Evolutionary conservation across 1,140 invertebrate species (phyloP).

Genomic region (Lasioglossum albipes): DNA sequence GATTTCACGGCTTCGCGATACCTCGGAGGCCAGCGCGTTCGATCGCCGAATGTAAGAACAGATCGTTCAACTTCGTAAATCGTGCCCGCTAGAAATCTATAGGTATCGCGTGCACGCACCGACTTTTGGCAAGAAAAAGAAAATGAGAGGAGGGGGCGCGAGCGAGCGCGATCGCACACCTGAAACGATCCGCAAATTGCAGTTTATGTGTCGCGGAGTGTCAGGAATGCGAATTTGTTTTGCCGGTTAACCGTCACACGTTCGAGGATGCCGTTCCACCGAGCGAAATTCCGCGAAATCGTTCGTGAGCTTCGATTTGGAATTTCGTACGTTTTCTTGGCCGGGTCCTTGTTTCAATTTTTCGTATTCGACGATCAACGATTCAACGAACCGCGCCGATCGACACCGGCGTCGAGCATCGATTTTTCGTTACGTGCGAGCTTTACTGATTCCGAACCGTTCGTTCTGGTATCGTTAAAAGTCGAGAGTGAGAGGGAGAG

Average conservation of each 20-base stretch:
- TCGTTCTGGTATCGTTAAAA: conserved; percentile 14
- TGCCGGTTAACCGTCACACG: conserved; percentile 30
- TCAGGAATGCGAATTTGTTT: conserved; percentile 53
- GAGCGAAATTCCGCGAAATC: conserved; percentile 35
- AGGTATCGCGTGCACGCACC: conserved; percentile 17
- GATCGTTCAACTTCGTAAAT: conserved; percentile 53
- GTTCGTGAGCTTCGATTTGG: conserved; percentile 26
- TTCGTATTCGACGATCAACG: no score
- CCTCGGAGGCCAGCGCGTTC: not conserved
- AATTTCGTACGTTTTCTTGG: not conserved
- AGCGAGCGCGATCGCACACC: not conserved
- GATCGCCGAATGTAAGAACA: conserved; percentile 24
- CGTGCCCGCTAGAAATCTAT: conserved; percentile 33
- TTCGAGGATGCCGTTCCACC: conserved; percentile 12
- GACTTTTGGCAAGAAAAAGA: conserved; percentile 23
- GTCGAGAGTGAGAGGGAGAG: conserved; percentile 22
- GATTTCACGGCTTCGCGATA: not conserved
- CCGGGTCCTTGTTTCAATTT: not conserved
- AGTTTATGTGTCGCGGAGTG: conserved; percentile 58
- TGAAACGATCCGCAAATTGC: conserved; percentile 56
- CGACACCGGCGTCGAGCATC: no score
- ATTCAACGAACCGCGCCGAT: not conserved
- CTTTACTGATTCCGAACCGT: not conserved
- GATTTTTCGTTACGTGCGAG: not conserved
- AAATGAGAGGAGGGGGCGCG: conserved; percentile 5